Base-by-base conservation (phyloP, 2,797 vertebrate species). In the Lates japonicus region DNA sequence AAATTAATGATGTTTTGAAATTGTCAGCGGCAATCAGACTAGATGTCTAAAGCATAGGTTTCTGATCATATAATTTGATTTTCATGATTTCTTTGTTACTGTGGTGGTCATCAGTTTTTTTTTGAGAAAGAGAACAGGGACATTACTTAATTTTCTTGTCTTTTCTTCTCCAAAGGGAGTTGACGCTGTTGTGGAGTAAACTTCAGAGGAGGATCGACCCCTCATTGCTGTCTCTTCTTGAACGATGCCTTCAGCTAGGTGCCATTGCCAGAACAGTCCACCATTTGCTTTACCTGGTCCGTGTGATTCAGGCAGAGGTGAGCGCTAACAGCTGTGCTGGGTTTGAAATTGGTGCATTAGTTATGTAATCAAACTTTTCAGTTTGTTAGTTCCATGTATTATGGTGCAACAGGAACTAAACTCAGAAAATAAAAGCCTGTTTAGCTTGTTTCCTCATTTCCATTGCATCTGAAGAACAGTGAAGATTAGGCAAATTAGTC, bases 101-200 rank as follows among this genome's bases (percentile, higher is more conserved):
- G 7, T 33, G 16, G 3, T 66, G 29, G 11, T 58, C 5, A 35
- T 12, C 9, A 31, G 13, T 42, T 12, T 75, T n/a, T 41, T 25
- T 42, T 59, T n/a, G 4, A 58, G 19, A 39, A 41, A 11, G 54
- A 61, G 5, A 4, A 73, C 5, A n/a, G 4, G 8, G 9, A 51
- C 49, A 51, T 22, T 8, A 13, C 3, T 39, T 9, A 4, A 22
- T 54, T 57, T 39, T 35, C 1, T 49, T 49, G 0, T 14, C 33
- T 73, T 44, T 63, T 77, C 70, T 22, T 35, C 58, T n/a, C 81
- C 5, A 85, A 83, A 99, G 98, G 98, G 98, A 99, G 79, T 93
- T 99, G 92, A 99, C 95, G 4, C 95, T 98, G 16, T 95, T 98
- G 88, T 99, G 98, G 98, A 99, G 98, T 91, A 99, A 99, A 83